Evolutionary conservation across 2,113 vertebrate genomes (phyloP).

Genomic region (Hirundichthys speculiger): DNA sequence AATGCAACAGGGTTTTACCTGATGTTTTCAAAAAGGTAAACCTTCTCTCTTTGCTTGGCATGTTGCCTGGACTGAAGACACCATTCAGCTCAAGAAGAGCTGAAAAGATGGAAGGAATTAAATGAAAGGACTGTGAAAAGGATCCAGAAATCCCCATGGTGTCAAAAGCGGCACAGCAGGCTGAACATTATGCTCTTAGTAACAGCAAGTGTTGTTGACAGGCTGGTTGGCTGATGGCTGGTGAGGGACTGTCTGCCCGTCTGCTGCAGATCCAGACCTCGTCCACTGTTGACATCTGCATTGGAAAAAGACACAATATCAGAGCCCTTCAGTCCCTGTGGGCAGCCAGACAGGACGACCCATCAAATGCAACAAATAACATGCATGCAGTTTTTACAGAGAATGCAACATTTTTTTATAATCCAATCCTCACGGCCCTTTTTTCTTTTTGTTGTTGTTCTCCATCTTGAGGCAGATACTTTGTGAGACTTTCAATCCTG

Average conservation of each 20-base stretch:
- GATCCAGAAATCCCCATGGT: slow-evolving; percentile 53
- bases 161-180: slow-evolving; percentile 70
- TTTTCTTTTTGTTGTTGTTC: slow-evolving; percentile 64
- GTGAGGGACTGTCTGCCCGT: slow-evolving; percentile 73
- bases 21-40: slow-evolving; percentile 54
- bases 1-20: slow-evolving; percentile 58
- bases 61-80: slow-evolving; percentile 65
- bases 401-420: slow-evolving; percentile 75
- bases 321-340: slow-evolving; percentile 45
- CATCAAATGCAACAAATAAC: slow-evolving; percentile 69
- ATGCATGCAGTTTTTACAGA: slow-evolving; percentile 81
- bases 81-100: slow-evolving; percentile 47
- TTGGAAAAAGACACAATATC: slow-evolving; percentile 72
- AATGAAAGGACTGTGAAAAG: slow-evolving; percentile 45
- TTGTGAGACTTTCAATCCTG: slow-evolving; percentile 50
- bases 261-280: slow-evolving; percentile 74
- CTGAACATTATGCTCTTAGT: slow-evolving; percentile 74
- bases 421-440: slow-evolving; percentile 47
- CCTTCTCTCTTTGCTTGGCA: slow-evolving; percentile 59
- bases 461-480: slow-evolving; percentile 58
- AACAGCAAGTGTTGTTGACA: slow-evolving; percentile 81
- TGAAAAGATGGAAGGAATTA: slow-evolving; percentile 43
- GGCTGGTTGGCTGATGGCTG: slow-evolving; percentile 79
- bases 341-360: slow-evolving; percentile 43
- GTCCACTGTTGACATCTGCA: slow-evolving; percentile 70